phyloP scores from a whole-genome alignment of 2,113 vertebrate species.

The Phycodurus eques region DNA sequence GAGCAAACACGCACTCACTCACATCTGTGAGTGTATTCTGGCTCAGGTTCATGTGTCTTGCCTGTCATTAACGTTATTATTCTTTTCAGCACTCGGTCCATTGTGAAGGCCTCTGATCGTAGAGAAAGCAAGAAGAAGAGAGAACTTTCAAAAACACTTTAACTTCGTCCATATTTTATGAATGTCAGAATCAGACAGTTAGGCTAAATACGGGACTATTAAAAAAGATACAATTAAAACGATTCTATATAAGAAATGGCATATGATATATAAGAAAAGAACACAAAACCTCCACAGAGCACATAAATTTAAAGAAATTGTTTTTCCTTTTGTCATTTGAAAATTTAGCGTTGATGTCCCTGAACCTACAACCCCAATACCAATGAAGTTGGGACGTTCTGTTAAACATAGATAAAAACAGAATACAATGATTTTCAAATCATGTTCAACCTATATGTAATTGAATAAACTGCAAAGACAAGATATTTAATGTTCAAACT shows the following conservation, averaged over 20 bases:
- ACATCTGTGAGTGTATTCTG: constrained; percentile 53
- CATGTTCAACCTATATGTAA: too few species aligned
- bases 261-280: not conserved
- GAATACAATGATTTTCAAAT: too few species aligned
- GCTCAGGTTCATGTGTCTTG: constrained; percentile 48
- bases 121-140: constrained; percentile 3
- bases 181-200: not conserved
- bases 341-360: not conserved
- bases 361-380: not conserved
- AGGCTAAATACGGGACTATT: not conserved
- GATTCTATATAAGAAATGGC: not conserved
- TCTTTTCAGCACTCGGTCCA: constrained; percentile 48
- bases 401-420: too few species aligned
- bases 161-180: not conserved
- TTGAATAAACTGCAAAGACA: too few species aligned
- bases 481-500: too few species aligned
- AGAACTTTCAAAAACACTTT: not conserved
- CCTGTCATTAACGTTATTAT: constrained; percentile 68
- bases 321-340: not conserved
- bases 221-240: not conserved
- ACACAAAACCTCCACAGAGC: not conserved
- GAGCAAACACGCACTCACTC: constrained; percentile 15
- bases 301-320: not conserved
- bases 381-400: too few species aligned
- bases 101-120: constrained; percentile 48